Evolutionary conservation across 35 echinoderm and acorn worm genomes (phyloP), one percentile per base, ranked within the genome.

Genomic region (Diadema setosum): DNA sequence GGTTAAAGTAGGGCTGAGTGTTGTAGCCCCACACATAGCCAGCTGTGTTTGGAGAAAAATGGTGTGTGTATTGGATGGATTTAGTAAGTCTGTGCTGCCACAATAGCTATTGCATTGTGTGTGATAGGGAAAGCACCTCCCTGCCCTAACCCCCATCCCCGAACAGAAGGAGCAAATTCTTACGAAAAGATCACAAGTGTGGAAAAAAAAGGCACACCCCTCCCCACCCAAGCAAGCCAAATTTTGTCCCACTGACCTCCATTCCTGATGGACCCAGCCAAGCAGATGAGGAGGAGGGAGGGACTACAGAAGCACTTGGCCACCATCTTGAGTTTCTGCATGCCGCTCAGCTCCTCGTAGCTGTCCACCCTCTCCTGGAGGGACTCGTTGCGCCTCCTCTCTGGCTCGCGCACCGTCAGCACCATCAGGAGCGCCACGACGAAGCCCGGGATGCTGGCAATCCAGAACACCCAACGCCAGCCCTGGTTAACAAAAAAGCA

Each of bases 1-100:
- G 27, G 44, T 83, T 96, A 82, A 96, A 96, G 58, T 83, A 96
- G 3, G 42, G 74, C 69, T 96, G 94, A 42, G 94, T 96, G 69
- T 96, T 96, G 37, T 85, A 96, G 27, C 85, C 94, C 94, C 94
- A 96, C 1, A 96, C 94, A 96, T 96, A 96, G 16, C 94, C 94
- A 83, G 94, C 94, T 96, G 85, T 40, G 86, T 61, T 2, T n/a
- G n/a, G n/a, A n/a, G n/a, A n/a, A n/a, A n/a, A n/a, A n/a, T n/a
- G n/a, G n/a, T n/a, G n/a, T n/a, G n/a, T n/a, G n/a, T n/a, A n/a
- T n/a, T n/a, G n/a, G n/a, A n/a, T n/a, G n/a, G n/a, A n/a, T n/a
- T n/a, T n/a, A n/a, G n/a, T n/a, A n/a, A n/a, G n/a, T n/a, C n/a
- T n/a, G n/a, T n/a, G n/a, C n/a, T n/a, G n/a, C n/a, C n/a, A n/a